A percentile compares a stretch with the other conserved stretches of the same genome.
Conservation (phyloP, 2,113 vertebrate species). For the Lycaon pictus region DNA sequence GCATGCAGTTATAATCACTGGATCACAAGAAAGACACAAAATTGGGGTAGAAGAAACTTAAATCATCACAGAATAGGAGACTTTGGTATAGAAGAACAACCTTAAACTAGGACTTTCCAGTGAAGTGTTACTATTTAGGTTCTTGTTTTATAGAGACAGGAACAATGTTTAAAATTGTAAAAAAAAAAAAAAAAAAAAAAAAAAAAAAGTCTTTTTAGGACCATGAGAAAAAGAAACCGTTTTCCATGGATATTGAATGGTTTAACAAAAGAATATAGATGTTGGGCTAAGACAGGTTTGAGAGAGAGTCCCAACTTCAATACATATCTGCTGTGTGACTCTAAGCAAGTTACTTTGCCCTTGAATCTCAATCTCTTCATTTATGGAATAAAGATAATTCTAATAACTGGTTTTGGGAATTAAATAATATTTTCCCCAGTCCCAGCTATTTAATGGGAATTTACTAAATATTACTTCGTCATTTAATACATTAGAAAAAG, state of each 20-base stretch:
- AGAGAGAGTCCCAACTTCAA: not conserved
- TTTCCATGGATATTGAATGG: not conserved
- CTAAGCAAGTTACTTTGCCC: not conserved
- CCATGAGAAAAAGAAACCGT: not conserved
- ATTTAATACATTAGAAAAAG: not conserved
- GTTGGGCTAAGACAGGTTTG: not conserved
- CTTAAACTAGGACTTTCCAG: not conserved
- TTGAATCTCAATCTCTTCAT: not conserved
- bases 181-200: no score
- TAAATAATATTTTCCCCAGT: not conserved
- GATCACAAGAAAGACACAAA: slow-evolving; percentile 4
- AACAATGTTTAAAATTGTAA: not conserved
- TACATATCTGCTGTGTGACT: not conserved
- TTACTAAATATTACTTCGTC: not conserved
- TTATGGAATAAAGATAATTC: not conserved
- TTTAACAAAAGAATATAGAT: not conserved
- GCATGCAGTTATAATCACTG: not conserved
- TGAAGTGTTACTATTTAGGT: not conserved
- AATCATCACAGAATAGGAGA: not conserved
- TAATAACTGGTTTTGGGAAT: not conserved
- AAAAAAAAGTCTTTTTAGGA: not conserved
- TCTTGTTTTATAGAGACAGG: not conserved
- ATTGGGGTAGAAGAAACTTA: not conserved
- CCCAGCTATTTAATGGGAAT: not conserved
- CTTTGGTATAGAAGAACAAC: not conserved